Evolutionary conservation across 2,797 vertebrate species (phyloP), one percentile per base, ranked within the genome.

Genomic region (Molossus alvarezi): DNA sequence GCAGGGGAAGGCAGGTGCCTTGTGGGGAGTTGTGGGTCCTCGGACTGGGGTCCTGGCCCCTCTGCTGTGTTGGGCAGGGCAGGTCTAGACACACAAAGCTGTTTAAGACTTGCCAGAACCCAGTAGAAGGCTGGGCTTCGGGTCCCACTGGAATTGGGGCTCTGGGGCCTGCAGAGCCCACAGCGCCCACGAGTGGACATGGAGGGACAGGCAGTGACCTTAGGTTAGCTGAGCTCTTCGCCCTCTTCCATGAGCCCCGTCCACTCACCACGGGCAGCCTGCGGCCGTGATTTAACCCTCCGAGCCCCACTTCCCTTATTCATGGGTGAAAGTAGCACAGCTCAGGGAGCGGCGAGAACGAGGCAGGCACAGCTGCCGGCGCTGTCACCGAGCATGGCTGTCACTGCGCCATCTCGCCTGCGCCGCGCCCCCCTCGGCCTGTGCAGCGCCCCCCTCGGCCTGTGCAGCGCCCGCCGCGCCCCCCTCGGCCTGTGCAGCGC

Each of bases 311-410:
- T 71, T 8, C 33, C 57, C 76, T 72, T 41, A 11, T 8, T 65
- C 5, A 29, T 3, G 14, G 9, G 21, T 57, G 11, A 29, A 69
- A 41, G n/a, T 37, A 18, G 25, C 18, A 1, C 11, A 20, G 57
- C 23, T 55, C 37, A 4, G 62, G 20, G 15, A 4, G 57, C 3
- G 18, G 45, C 9, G 69, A 55, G 48, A 14, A 18, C 8, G 3
- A 21, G 53, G 45, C 2, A 41, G 17, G 41, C 0, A 60, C 17
- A 2, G 7, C 17, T 7, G 0, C 41, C 41, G 4, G 27, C 0
- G 0, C 45, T 1, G 55, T 55, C 15, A 2, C 20, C 0, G 27
- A 2, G 33, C n/a, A 0, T 0, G 20, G 2, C 62, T 0, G 3
- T 0, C 33, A 33, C 33, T 33, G 62, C 5, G 71, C 62, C 11